phyloP scores from a whole-genome alignment of 2,888 invertebrate genomes.

The Oscheius sp. region DNA sequence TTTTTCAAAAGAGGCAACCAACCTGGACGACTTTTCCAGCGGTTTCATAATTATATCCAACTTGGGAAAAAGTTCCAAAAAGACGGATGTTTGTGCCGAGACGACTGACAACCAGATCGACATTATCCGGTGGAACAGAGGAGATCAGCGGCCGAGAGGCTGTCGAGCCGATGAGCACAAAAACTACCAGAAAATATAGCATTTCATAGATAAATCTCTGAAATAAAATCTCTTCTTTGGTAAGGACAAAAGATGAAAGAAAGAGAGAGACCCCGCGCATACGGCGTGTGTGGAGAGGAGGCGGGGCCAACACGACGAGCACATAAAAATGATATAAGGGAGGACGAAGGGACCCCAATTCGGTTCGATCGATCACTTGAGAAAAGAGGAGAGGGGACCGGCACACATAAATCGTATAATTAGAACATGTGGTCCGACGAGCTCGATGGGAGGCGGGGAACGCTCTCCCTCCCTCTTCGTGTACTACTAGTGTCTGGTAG shows the following conservation, averaged over 20 bases:
- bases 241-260: conserved; percentile 27
- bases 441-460: not conserved
- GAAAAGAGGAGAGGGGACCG: conserved; percentile 1
- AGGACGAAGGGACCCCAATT: conserved; percentile 12
- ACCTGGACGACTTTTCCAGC: conserved; percentile 58
- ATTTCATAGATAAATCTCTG: conserved; percentile 1
- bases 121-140: conserved; percentile 15
- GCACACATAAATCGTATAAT: conserved; percentile 25
- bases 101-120: conserved; percentile 30
- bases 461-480: not conserved
- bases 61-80: conserved; percentile 52
- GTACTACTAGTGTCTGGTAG: not conserved
- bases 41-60: conserved; percentile 56
- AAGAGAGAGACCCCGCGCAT: conserved; percentile 7
- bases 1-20: too few species aligned
- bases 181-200: conserved; percentile 1
- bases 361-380: conserved; percentile 9
- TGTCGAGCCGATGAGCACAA: not conserved
- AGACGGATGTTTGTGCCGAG: conserved; percentile 26
- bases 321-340: conserved; percentile 26
- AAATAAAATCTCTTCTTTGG: not conserved
- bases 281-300: conserved; percentile 1
- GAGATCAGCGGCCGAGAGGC: conserved; percentile 18
- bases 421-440: conserved; percentile 18
- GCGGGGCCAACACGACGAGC: conserved; percentile 33